Evolutionary conservation across 2,797 vertebrate genomes (phyloP).

Genomic region (Aldrovandia affinis): DNA sequence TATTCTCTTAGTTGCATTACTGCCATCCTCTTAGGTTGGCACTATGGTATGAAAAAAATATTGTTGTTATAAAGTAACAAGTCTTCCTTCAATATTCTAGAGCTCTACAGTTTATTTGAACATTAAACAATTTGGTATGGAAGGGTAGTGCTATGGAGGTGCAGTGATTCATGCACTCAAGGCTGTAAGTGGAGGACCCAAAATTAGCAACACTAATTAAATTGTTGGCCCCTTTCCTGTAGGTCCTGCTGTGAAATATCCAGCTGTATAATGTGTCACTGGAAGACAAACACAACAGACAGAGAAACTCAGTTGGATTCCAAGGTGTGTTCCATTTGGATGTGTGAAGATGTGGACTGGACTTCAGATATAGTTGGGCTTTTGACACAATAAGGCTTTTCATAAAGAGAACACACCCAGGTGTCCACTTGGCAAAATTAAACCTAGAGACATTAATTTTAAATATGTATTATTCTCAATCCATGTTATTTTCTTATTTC

Average conservation of each 20-base stretch:
- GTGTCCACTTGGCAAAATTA: too few relatives aligned
- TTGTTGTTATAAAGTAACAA: not conserved
- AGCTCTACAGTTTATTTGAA: not conserved
- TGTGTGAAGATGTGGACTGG: not conserved
- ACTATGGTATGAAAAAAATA: not conserved
- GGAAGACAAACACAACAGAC: not conserved
- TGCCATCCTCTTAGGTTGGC: not conserved
- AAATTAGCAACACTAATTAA: not conserved
- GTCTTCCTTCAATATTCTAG: not conserved
- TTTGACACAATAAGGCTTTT: too few relatives aligned
- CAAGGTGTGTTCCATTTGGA: not conserved
- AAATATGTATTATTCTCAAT: too few relatives aligned
- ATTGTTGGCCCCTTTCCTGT: not conserved
- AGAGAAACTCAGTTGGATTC: not conserved
- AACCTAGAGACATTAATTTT: too few relatives aligned
- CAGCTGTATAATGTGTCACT: slow-evolving; percentile 4
- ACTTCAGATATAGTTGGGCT: not conserved
- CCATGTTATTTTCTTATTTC: too few relatives aligned
- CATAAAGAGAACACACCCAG: too few relatives aligned
- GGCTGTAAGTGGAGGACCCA: not conserved
- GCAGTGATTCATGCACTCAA: not conserved
- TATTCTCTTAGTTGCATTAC: not conserved
- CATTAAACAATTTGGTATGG: not conserved
- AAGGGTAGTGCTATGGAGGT: not conserved
- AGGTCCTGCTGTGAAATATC: not conserved